Evolutionary conservation across 2,888 invertebrate genomes (phyloP), one percentile per base, ranked within the genome.

Genomic region (Tupiocoris notatus): DNA sequence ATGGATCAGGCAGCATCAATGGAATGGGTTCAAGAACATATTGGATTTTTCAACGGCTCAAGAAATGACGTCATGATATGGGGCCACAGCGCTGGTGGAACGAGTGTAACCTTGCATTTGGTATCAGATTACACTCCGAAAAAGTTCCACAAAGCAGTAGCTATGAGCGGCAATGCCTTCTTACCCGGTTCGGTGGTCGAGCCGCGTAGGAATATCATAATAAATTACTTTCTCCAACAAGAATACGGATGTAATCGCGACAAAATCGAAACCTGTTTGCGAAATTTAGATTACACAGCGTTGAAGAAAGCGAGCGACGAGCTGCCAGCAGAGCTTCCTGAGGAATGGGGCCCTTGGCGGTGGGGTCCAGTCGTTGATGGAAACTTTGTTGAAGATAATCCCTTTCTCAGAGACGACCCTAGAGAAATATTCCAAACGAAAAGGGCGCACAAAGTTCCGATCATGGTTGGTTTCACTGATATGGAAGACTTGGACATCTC

Each of bases 301-400:
- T 61, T 80, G 65, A 77, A 78, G 73, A 79, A 80, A 59, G 78
- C 78, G 18, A 65, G 65, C 18, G 62, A 62, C 1, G 73, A 73
- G 22, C 39, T 73, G 22, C 62, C 73, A 12, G 61, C 3, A 2
- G 73, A 73, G 21, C 23, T 73, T 17, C 24, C 25, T 1, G 79
- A 79, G 7, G 77, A 74, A n/a, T 61, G 70, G 17, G 65, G 21
- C 1, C 90, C 74, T 87, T 92, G 92, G 93, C 90, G 91, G 77
- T 92, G 92, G 93, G 91, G 91, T 77, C 94, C 94, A 0, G 88
- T 93, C 9, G 86, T 93, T n/a, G 93, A 93, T 82, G 86, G 84
- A 0, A 89, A 89, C 7, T 86, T 90, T 62, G 91, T 89, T 73
- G 92, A 91, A 80, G 86, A 87, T 20, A 87, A 88, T 0, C 84